These are phyloP conservation scores for Itoplectis maculator DNA, from an alignment of 2,888 invertebrate genomes.

Conservation along the genomic window DNA sequence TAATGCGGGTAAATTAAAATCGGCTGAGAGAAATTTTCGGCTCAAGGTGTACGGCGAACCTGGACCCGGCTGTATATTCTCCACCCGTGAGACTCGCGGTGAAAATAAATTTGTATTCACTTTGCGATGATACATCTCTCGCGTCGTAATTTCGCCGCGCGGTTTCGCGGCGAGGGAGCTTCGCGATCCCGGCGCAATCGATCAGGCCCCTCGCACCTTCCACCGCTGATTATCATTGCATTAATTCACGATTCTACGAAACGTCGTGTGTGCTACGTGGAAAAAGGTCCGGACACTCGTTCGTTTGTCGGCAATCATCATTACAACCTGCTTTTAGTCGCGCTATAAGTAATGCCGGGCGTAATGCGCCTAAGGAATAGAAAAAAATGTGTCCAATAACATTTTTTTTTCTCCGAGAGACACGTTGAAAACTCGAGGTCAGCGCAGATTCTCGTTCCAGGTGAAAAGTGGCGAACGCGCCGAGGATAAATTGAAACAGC, in stretches of 20 bases:
- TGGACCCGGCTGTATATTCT: neutral
- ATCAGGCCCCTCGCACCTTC: neutral
- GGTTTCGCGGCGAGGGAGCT: neutral
- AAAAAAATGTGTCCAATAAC: too few relatives aligned
- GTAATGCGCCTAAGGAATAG: too few relatives aligned
- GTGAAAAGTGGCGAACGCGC: neutral
- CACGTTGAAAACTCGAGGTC: too few relatives aligned
- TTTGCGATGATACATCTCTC: slow-evolving; percentile 3
- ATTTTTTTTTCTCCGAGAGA: too few relatives aligned
- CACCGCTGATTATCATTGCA: neutral
- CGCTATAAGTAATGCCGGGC: neutral
- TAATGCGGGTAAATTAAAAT: slow-evolving; percentile 8
- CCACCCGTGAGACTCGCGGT: neutral
- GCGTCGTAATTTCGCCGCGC: slow-evolving; percentile 9
- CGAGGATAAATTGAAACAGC: slow-evolving; percentile 38
- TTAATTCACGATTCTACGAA: slow-evolving; percentile 2
- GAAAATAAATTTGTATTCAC: slow-evolving; percentile 17
- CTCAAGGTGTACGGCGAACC: neutral
- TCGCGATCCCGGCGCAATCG: neutral
- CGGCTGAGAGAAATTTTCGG: neutral
- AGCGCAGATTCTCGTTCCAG: neutral
- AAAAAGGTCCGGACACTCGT: neutral
- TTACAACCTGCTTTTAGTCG: neutral
- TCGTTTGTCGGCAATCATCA: neutral
- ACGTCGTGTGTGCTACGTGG: neutral